phyloP scores from a whole-genome alignment of 2,113 vertebrate species.

The Climacteris rufus region DNA sequence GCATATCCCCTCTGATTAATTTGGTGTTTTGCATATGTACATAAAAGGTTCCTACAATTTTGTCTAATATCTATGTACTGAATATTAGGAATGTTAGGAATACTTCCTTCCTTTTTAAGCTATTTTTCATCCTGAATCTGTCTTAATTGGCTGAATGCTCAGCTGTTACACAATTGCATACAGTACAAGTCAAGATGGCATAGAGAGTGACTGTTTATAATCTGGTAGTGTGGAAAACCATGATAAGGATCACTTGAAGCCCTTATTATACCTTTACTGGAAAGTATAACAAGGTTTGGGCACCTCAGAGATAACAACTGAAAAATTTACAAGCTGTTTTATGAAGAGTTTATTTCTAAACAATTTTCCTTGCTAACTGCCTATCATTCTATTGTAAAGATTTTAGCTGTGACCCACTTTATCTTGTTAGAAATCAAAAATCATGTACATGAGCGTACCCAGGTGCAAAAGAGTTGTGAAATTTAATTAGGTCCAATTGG shows the following conservation, averaged over 20 bases:
- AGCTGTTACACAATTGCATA: background rate
- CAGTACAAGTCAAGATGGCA: background rate
- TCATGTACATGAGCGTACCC: background rate
- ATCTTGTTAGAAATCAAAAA: background rate
- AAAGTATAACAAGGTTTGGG: background rate
- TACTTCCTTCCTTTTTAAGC: background rate
- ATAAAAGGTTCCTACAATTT: background rate
- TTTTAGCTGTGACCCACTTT: background rate
- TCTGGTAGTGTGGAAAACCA: background rate
- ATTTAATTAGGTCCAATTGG: background rate
- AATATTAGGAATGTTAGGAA: background rate
- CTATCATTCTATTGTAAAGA: background rate
- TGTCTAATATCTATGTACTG: background rate
- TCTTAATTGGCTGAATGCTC: background rate
- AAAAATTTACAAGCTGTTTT: background rate
- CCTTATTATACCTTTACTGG: background rate
- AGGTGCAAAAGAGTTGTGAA: background rate
- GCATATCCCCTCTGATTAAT: background rate
- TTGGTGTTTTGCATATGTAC: background rate
- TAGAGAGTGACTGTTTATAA: background rate
- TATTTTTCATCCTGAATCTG: background rate
- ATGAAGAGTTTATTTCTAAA: background rate
- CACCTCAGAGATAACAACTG: background rate
- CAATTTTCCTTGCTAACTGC: background rate
- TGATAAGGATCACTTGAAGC: background rate